Percentiles rank a stretch among this genome's conserved stretches.
phyloP scores from a whole-genome alignment of 2,113 vertebrate genomes.

The Ondatra zibethicus region DNA sequence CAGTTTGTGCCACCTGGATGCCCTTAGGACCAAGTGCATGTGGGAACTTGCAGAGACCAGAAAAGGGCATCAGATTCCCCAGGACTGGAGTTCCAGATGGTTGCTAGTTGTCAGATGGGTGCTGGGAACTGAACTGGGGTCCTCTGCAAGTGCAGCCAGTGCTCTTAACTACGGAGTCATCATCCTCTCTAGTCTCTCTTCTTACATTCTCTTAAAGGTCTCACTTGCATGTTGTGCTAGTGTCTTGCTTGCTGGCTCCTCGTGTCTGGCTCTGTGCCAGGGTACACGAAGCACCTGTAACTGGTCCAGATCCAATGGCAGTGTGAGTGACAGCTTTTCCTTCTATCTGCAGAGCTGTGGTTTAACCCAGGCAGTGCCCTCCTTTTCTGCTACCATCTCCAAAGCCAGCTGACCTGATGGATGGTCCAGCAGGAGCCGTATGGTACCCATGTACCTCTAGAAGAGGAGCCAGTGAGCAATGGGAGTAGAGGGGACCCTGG shows the following conservation, averaged over 20 bases:
- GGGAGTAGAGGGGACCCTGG: background rate
- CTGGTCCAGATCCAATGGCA: background rate
- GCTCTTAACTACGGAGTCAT: background rate
- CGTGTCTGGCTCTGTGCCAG: background rate
- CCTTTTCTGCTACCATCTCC: background rate
- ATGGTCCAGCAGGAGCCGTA: background rate
- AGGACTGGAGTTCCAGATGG: background rate
- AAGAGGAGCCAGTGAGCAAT: fast-evolving
- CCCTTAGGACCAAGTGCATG: background rate
- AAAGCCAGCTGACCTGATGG: background rate
- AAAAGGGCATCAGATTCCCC: background rate
- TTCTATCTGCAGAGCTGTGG: background rate
- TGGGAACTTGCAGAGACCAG: background rate
- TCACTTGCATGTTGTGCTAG: background rate
- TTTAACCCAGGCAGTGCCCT: background rate
- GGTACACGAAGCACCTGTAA: background rate
- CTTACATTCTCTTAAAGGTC: background rate
- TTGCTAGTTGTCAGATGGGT: background rate
- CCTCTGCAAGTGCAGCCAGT: background rate
- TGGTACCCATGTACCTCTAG: no score
- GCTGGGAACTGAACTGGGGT: background rate
- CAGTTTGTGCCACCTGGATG: background rate
- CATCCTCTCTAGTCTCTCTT: background rate
- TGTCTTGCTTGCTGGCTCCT: background rate
- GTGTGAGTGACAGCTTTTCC: background rate